Conservation (phyloP, 2,113 vertebrate species). For the Siniperca chuatsi region DNA sequence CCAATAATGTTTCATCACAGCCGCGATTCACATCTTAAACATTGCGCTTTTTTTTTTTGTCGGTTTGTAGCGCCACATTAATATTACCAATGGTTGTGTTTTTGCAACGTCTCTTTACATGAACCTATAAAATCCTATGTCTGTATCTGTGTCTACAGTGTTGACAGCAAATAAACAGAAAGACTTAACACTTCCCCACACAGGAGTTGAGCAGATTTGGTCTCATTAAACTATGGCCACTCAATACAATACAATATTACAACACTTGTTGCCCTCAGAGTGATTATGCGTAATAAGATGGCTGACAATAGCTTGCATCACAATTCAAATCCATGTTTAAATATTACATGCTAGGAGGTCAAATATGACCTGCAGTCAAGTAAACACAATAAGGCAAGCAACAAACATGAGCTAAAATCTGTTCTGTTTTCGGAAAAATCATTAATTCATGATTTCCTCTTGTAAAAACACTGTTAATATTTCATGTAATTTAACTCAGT, state of each 20-base stretch:
- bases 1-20: too few species aligned
- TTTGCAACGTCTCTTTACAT: not conserved
- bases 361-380: not conserved
- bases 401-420: not conserved
- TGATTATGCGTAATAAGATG: not conserved
- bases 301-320: too few species aligned
- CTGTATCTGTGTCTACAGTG: not conserved
- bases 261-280: not conserved
- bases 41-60: too few species aligned
- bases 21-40: too few species aligned
- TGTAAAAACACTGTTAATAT: constrained; percentile 23
- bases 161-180: constrained; percentile 9
- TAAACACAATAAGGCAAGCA: not conserved
- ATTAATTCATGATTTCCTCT: not conserved
- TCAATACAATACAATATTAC: not conserved
- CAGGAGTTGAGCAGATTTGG: not conserved
- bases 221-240: not conserved
- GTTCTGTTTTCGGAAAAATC: not conserved
- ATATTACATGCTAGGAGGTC: not conserved
- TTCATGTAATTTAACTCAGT: constrained; percentile 1
- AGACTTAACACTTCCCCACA: not conserved
- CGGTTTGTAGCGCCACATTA: too few species aligned
- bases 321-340: not conserved
- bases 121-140: not conserved
- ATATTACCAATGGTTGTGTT: too few species aligned